Evolutionary conservation across 2,888 invertebrate species (phyloP).

Genomic region (Pollenia labialis): DNA sequence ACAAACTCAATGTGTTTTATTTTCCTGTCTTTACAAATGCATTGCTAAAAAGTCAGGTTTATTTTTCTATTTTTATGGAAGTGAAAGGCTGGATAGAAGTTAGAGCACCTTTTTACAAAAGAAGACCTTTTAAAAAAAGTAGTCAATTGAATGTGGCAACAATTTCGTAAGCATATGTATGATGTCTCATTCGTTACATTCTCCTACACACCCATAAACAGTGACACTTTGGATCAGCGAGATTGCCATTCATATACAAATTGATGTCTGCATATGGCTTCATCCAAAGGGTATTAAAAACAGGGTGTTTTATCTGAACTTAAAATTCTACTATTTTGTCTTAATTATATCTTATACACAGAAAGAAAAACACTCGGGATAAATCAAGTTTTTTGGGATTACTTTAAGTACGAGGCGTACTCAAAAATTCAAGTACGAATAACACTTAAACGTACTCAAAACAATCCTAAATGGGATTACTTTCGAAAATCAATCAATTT

Average conservation of each 20-base stretch:
- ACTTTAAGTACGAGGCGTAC: too few species aligned
- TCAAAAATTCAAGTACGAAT: too few species aligned
- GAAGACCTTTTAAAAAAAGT: not conserved
- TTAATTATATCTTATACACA: too few species aligned
- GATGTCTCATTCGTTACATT: conserved; percentile 15
- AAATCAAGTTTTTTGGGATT: too few species aligned
- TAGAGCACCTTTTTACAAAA: conserved; percentile 22
- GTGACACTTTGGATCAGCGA: not conserved
- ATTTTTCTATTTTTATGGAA: not conserved
- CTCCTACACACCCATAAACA: not conserved
- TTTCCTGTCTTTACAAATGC: conserved; percentile 36
- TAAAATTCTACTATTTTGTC: too few species aligned
- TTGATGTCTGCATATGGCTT: conserved; percentile 5
- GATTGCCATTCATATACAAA: not conserved
- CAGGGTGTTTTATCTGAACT: too few species aligned
- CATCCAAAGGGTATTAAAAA: not conserved
- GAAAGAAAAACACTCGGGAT: too few species aligned
- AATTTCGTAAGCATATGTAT: conserved; percentile 27
- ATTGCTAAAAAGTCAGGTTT: conserved; percentile 14
- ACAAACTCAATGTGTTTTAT: conserved; percentile 54
- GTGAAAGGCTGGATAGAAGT: conserved; percentile 2
- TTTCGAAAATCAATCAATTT: too few species aligned
- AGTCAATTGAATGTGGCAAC: conserved; percentile 14
- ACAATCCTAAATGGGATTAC: too few species aligned
- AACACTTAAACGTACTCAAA: too few species aligned